Evolutionary conservation across 2,888 invertebrate genomes (phyloP), one percentile per base, ranked within the genome.

Genomic region (Epiperipatus broadwayi): DNA sequence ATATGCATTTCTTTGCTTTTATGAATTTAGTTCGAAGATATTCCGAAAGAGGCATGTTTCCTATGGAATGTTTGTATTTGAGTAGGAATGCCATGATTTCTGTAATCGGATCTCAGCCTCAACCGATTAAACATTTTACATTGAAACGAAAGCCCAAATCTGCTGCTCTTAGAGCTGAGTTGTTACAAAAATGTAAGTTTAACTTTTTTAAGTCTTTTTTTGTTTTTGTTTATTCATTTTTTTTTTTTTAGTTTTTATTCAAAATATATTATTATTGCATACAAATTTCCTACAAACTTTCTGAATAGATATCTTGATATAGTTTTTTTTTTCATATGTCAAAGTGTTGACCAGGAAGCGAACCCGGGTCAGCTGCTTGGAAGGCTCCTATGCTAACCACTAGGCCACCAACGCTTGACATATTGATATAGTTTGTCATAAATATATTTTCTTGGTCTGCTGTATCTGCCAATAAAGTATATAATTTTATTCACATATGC

Each of bases 91-190:
- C 91, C 37, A 67, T 91, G 53, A 68, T 75, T 38, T 81, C 84
- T 49, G 78, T 87, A 53, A 84, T 81, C 19, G 68, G 69, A 4
- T 18, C 35, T 15, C 75, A 49, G 14, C 56, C 81, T 2, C 73
- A 74, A 39, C 75, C 84, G 2, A 70, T 75, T 2, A 87, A 89
- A 61, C 89, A 93, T 63, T 93, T 93, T 55, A 79, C 79, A 7
- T 60, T 89, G 21, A 87, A 85, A 63, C 71, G 85, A 36, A 89
- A 87, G 60, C 87, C 91, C 1, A 95, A 93, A 63, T 89, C 91
- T 22, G 84, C 85, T 1, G 74, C 81, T 5, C 63, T 93, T 15
- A 67, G 89, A 42, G 78, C 78, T 10, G 93, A 95, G 56, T 61
- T 93, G 15, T 58, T 93, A 22, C 83, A 84, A 49, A 91, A 91